phyloP scores from a whole-genome alignment of 2,797 vertebrate genomes.

The Apogon talboti region DNA sequence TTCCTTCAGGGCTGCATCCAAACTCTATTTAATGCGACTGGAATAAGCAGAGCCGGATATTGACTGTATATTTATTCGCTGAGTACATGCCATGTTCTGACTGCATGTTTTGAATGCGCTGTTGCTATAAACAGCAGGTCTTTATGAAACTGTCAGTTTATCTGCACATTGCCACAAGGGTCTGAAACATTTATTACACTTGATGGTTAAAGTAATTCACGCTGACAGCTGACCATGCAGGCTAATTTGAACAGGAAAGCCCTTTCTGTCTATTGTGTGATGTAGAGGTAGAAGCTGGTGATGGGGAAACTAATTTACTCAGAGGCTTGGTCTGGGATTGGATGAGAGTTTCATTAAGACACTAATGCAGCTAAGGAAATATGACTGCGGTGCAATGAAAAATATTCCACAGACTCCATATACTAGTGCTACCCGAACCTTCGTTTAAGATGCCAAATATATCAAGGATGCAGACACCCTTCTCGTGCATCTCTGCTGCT shows the following conservation, averaged over 20 bases:
- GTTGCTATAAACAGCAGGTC: not conserved
- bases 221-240: slow-evolving; percentile 54
- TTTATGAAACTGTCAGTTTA: slow-evolving; percentile 13
- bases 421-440: slow-evolving; percentile 29
- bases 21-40: not conserved
- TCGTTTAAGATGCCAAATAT: slow-evolving; percentile 59
- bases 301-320: slow-evolving; percentile 46
- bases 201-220: slow-evolving; percentile 54
- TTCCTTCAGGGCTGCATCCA: slow-evolving; percentile 5
- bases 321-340: slow-evolving; percentile 32
- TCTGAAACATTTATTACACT: slow-evolving; percentile 42
- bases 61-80: slow-evolving; percentile 20
- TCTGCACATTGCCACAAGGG: slow-evolving; percentile 15
- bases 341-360: slow-evolving; percentile 57
- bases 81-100: not conserved
- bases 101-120: slow-evolving; percentile 1
- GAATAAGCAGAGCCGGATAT: not conserved
- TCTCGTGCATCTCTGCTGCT: slow-evolving; percentile 24
- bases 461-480: slow-evolving; percentile 38
- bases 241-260: slow-evolving; percentile 59
- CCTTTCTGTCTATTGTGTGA: slow-evolving; percentile 22
- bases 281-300: slow-evolving; percentile 20
- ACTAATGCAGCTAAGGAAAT: slow-evolving; percentile 52
- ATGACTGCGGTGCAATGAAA: slow-evolving; percentile 38
- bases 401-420: slow-evolving; percentile 20